phyloP scores from a whole-genome alignment of 2,113 vertebrate species.

The Pica pica region DNA sequence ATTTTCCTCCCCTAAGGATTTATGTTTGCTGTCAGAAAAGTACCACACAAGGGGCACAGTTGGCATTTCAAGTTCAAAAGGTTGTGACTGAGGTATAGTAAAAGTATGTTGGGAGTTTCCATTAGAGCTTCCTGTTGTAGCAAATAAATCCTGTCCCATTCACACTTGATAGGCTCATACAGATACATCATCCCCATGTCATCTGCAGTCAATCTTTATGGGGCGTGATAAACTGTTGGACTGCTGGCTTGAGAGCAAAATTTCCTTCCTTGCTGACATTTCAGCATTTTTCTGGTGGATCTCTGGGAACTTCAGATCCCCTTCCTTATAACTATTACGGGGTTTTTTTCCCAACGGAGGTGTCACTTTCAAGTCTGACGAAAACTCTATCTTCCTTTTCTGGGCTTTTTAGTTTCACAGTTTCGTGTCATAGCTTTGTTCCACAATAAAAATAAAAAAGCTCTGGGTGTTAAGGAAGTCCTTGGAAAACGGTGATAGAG shows the following conservation, averaged over 20 bases:
- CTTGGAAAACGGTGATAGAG: slow-evolving; percentile 41
- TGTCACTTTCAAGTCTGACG: slow-evolving; percentile 3
- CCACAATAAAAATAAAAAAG: slow-evolving; percentile 43
- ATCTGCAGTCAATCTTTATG: neutral
- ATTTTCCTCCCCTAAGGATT: neutral
- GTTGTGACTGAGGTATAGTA: neutral
- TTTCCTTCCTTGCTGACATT: neutral
- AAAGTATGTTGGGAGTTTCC: neutral
- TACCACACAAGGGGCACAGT: neutral
- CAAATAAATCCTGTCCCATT: neutral
- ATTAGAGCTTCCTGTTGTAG: neutral
- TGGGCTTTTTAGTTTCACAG: slow-evolving; percentile 12
- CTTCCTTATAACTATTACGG: neutral
- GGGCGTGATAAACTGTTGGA: neutral
- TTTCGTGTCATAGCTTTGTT: neutral
- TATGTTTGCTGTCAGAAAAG: neutral
- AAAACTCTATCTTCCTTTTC: slow-evolving; percentile 26
- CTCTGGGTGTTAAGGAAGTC: slow-evolving; percentile 19
- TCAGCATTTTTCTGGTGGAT: neutral
- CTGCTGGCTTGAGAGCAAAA: neutral
- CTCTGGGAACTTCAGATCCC: neutral
- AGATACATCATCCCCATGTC: neutral
- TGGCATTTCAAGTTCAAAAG: slow-evolving; percentile 1
- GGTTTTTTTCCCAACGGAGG: neutral
- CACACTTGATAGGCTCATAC: neutral